Conservation (phyloP, 2,888 invertebrate species). For the Holacanthella duospinosa region DNA sequence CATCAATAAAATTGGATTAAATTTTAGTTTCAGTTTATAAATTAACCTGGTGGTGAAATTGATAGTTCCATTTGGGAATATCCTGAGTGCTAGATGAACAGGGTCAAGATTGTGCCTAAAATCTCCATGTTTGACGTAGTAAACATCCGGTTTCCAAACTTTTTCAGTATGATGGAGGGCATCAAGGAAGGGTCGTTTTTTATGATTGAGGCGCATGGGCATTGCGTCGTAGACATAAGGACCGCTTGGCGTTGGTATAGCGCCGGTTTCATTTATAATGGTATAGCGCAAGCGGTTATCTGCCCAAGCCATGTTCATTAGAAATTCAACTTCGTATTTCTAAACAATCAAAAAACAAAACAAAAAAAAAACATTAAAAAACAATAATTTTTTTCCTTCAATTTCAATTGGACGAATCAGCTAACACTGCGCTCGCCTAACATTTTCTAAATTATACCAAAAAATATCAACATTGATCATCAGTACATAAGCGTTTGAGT, state of each 20-base stretch:
- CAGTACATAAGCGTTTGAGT: too few species aligned
- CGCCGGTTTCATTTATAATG: slow-evolving; percentile 72
- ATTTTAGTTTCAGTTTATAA: neutral
- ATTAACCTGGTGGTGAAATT: slow-evolving; percentile 78
- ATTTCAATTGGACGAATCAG: too few species aligned
- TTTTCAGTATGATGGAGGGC: slow-evolving; percentile 79
- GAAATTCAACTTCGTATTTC: slow-evolving; percentile 94
- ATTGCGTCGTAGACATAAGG: slow-evolving; percentile 35
- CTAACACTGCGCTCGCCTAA: too few species aligned
- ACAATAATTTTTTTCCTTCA: neutral
- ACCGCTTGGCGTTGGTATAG: slow-evolving; percentile 24
- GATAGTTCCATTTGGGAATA: slow-evolving; percentile 85
- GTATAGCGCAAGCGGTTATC: slow-evolving; percentile 80
- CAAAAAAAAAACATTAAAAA: neutral
- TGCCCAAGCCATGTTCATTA: slow-evolving; percentile 86
- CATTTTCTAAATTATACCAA: too few species aligned
- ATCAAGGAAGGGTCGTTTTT: slow-evolving; percentile 55
- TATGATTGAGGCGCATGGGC: slow-evolving; percentile 34
- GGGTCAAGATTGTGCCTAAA: slow-evolving; percentile 89
- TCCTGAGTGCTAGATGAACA: slow-evolving; percentile 82
- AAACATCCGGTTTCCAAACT: slow-evolving; percentile 67
- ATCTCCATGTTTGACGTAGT: slow-evolving; percentile 93
- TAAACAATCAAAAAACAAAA: slow-evolving; percentile 42
- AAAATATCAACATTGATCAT: too few species aligned
- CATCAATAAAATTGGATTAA: too few species aligned